Base-by-base conservation (phyloP, 2,113 vertebrate genomes). In the Fulmarus glacialis region DNA sequence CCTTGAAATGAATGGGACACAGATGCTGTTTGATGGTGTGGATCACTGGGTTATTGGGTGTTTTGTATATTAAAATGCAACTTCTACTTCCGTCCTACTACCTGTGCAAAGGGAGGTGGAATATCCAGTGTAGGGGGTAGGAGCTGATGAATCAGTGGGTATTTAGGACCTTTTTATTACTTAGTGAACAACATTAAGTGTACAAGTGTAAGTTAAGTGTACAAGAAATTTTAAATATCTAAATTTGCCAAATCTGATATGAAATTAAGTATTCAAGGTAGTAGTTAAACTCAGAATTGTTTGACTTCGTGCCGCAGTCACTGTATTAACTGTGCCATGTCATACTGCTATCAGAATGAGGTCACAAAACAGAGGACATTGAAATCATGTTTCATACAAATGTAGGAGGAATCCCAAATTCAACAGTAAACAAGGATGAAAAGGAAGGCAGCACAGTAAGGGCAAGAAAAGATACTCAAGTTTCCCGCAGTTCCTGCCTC, bases 391-490 rank as follows among this genome's bases (percentile, higher is more conserved):
- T 87, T 77, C 53, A 11, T 70, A 40, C 27, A 81, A 86, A 82
- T 63, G 68, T 26, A 71, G 75, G 71, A 94, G 90, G 85, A 93
- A 95, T 90, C 75, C 63, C 75, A 90, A 80, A 92, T 90, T 81
- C 75, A 86, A 10, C 82, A 87, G n/a, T 92, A 89, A 90, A 80
- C 27, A 70, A 58, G 50, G 67, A 70, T 90, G 82, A 77, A 95
- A 87, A 92, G 74, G 88, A 90, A 96, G 40, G 75, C 90, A 92
- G 82, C 27, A 36, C 42, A 88, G 71, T 77, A 87, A 91, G 48
- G n/a, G 38, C 48, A 91, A 87, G 81, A 89, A 93, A 95, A 88
- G 70, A 96, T 86, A 73, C 73, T 93, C 8, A 84, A 82, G 82
- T 94, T 96, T 82, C 70, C 74, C 1, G 7, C 70, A 93, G 84